Evolutionary conservation across 2,113 vertebrate species (phyloP), one percentile per base, ranked within the genome.

Genomic region (Nothobranchius furzeri): DNA sequence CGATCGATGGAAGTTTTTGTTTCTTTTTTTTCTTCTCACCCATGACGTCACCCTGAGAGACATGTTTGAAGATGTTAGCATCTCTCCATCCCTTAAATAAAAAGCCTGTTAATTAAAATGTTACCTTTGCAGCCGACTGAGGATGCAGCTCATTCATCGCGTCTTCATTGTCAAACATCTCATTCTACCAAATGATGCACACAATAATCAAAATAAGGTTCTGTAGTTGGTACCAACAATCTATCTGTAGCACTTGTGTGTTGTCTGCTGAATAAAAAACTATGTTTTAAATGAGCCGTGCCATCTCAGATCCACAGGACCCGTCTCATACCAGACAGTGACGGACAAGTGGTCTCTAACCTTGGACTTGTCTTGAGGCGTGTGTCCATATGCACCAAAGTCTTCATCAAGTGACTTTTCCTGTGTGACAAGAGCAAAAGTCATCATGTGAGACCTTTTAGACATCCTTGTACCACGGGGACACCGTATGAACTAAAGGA

Each of bases 11-110:
- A 25, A 46, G 9, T 15, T 63, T 84, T 1, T 40, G 45, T 47
- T 71, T 65, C 0, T 64, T 8, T 17, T 75, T 15, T 43, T 85
- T 88, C 58, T 66, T 84, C 75, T 78, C 76, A 1, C 73, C 77
- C 66, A 60, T 35, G 13, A 14, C 48, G n/a, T 25, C 62, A 58
- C 62, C 71, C 86, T 85, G 17, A 63, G 5, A 8, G 7, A 3
- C 15, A 30, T 4, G 3, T 11, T 57, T 57, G 4, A 37, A 42
- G 17, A 11, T 40, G n/a, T 37, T 17, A 40, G 54, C 4, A 2
- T 17, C 0, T 9, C 30, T 30, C 30, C 30, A 30, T 30, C 30
- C 30, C 30, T 30, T 30, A 30, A 30, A 35, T 14, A 12, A 40
- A 25, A 56, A 3, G n/a, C 15, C 13, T 45, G 6, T 11, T 15